A percentile compares a stretch with the other conserved stretches of the same genome.
Evolutionary conservation across 2,113 vertebrate species (phyloP).

Genomic region (Diadophis punctatus): DNA sequence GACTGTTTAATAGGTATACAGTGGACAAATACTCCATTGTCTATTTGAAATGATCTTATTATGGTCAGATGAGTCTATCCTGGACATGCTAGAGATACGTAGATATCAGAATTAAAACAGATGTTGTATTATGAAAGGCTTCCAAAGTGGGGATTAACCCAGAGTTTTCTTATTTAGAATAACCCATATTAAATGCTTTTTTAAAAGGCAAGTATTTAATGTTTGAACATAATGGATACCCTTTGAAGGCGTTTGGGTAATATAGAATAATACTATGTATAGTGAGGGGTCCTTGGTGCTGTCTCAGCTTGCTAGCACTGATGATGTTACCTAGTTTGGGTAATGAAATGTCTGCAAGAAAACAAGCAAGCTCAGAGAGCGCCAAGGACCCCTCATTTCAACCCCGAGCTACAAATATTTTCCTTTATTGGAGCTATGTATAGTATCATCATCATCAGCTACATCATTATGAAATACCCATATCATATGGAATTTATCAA

Average conservation of each 20-base stretch:
- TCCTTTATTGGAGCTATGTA: too few species aligned
- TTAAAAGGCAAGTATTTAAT: not conserved
- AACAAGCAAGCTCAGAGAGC: too few species aligned
- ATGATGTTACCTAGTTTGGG: too few species aligned
- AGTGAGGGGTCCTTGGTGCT: too few species aligned
- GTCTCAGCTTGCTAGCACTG: too few species aligned
- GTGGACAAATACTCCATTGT: not conserved
- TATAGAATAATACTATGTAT: not conserved
- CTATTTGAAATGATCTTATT: not conserved
- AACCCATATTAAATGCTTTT: not conserved
- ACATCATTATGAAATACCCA: not conserved
- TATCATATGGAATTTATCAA: not conserved
- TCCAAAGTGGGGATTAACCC: not conserved
- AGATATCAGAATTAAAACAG: not conserved
- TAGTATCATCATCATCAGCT: not conserved
- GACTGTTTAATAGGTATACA: not conserved
- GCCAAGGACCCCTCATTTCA: too few species aligned
- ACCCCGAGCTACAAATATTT: too few species aligned
- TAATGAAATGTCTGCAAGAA: too few species aligned
- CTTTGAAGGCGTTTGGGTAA: not conserved
- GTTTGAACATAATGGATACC: not conserved
- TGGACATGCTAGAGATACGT: not conserved
- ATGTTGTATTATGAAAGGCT: not conserved
- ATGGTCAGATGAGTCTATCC: not conserved
- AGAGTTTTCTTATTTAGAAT: not conserved